phyloP scores from a whole-genome alignment of 2,113 vertebrate species.

The Oncorhynchus nerka region DNA sequence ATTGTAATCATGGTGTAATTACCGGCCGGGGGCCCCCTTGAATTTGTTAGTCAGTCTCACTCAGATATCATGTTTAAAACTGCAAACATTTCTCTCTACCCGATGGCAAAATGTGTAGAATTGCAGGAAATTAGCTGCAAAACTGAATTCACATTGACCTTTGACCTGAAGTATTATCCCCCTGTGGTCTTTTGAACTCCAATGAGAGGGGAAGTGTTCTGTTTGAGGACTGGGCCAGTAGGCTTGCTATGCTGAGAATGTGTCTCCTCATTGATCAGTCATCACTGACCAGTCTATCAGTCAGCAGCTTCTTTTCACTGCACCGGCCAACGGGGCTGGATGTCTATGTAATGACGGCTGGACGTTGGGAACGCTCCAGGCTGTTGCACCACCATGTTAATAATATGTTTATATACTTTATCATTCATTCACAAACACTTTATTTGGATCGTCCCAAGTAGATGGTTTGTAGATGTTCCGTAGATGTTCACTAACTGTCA shows the following conservation, averaged over 20 bases:
- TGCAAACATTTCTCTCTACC: too few relatives aligned
- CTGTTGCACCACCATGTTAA: not conserved
- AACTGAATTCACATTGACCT: not conserved
- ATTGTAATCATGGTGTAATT: too few relatives aligned
- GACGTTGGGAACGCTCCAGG: constrained; percentile 3
- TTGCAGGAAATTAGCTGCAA: too few relatives aligned
- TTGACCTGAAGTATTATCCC: not conserved
- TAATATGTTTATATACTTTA: too few relatives aligned
- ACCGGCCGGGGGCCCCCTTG: too few relatives aligned
- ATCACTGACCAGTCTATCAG: constrained; percentile 10
- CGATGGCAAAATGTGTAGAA: too few relatives aligned
- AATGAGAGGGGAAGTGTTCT: constrained; percentile 2
- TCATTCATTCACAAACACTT: too few relatives aligned
- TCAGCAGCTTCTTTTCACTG: constrained; percentile 23
- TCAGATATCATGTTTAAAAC: too few relatives aligned
- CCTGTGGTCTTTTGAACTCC: not conserved
- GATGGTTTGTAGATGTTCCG: too few relatives aligned
- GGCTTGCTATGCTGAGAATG: constrained; percentile 26
- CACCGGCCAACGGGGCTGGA: constrained; percentile 1
- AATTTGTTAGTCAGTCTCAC: too few relatives aligned
- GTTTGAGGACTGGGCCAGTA: not conserved
- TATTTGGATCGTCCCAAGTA: too few relatives aligned
- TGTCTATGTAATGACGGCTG: not conserved
- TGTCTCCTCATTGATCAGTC: constrained; percentile 47
- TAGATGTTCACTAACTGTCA: too few relatives aligned